Conservation (phyloP, 2,888 invertebrate species). For the Spilarctia lutea region DNA sequence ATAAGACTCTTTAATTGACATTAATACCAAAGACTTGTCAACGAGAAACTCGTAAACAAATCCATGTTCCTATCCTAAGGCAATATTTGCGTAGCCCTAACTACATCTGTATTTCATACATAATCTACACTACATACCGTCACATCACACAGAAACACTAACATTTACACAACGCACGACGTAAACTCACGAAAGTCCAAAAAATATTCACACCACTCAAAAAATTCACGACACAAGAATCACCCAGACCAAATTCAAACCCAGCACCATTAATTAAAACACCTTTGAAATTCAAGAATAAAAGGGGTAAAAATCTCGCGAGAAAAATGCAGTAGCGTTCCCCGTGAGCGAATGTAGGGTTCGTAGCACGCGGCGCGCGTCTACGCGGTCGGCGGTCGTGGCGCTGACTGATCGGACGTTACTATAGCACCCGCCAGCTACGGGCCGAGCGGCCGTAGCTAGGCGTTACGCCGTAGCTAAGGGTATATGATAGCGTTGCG, state of each 20-base stretch:
- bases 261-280: slow-evolving; percentile 74
- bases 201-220: slow-evolving; percentile 48
- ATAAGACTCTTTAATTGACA: neutral
- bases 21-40: slow-evolving; percentile 9
- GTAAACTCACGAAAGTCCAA: slow-evolving; percentile 48
- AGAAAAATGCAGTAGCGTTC: slow-evolving; percentile 39
- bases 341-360: slow-evolving; percentile 30
- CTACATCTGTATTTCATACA: slow-evolving; percentile 28
- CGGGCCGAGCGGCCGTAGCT: slow-evolving; percentile 71
- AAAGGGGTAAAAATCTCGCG: slow-evolving; percentile 49
- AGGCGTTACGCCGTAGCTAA: slow-evolving; percentile 59
- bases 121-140: slow-evolving; percentile 37
- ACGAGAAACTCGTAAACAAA: slow-evolving; percentile 21
- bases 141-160: slow-evolving; percentile 49
- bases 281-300: slow-evolving; percentile 58
- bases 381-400: slow-evolving; percentile 74
- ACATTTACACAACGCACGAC: slow-evolving; percentile 49
- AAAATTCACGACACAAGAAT: slow-evolving; percentile 55
- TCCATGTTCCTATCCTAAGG: slow-evolving; percentile 18
- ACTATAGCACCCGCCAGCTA: slow-evolving; percentile 82
- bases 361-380: slow-evolving; percentile 69
- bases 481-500: slow-evolving; percentile 53
- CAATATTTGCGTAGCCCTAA: slow-evolving; percentile 39
- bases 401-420: slow-evolving; percentile 75
- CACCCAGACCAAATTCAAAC: slow-evolving; percentile 60